Base-by-base conservation (phyloP, 2,888 invertebrate species). In the Trypoxylon attenuatum region DNA sequence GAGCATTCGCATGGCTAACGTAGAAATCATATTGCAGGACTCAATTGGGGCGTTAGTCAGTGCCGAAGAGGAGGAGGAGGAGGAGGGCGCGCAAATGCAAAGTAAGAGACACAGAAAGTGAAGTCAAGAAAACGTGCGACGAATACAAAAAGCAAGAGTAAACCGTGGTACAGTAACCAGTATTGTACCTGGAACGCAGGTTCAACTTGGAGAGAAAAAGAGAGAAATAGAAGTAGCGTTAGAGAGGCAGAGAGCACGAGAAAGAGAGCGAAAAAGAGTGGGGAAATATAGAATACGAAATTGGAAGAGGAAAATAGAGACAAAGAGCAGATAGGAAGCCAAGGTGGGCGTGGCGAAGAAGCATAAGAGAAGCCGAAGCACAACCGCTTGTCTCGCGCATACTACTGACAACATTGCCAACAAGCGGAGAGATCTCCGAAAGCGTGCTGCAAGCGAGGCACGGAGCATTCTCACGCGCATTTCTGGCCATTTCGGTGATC, bases 341-440 rank as follows among this genome's bases (percentile, higher is more conserved):
- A 33, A 33, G 33, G 33, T 33, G 33, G 33, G 8, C 15, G 50
- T 50, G 25, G 42, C 45, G 42, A 63, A 16, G 41, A 50, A 45
- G 53, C 49, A 19, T 38, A 57, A 22, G 59, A 41, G 16, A 61
- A 46, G 51, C 52, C 22, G 33, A 69, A 59, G 57, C 58, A 52
- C 63, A 58, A 41, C 57, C 53, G 63, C 53, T 56, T 41, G 47
- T 58, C 63, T 27, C 59, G 53, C 49, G 38, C 50, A 21, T 55
- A 27, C 53, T 46, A 39, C 23, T 39, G 33, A 58, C 21, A 39
- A 39, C 25, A 60, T 6, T 18, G 19, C 42, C 29, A 10, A 3
- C 51, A 42, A 19, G 22, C 21, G 39, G 23, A 19, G 45, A 27
- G 47, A 41, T 55, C 55, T 18, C 59, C 33, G 33, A 33, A 49